Evolutionary conservation across 2,113 vertebrate species (phyloP).

Genomic region (Phaethornis superciliosus): DNA sequence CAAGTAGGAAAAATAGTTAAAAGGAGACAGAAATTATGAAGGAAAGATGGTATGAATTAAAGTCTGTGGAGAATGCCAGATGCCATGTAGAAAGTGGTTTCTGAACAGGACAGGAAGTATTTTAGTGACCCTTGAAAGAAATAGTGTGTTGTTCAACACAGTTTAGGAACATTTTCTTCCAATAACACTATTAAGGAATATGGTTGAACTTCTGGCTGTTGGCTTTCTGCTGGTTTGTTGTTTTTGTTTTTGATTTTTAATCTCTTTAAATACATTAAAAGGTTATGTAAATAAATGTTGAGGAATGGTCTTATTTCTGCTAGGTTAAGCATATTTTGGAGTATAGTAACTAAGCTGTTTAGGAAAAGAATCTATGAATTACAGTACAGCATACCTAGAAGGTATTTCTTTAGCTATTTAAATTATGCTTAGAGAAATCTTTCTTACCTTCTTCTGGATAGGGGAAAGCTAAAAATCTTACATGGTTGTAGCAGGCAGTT

Average conservation of each 20-base stretch:
- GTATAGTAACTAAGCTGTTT: not conserved
- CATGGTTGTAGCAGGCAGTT: not conserved
- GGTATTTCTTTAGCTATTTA: not conserved
- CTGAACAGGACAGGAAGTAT: not conserved
- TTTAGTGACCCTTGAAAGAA: constrained; percentile 5
- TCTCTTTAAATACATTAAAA: not conserved
- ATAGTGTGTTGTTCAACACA: not conserved
- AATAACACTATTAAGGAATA: not conserved
- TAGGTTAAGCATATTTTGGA: not conserved
- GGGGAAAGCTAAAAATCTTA: not conserved
- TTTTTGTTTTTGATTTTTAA: not conserved
- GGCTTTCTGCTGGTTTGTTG: not conserved
- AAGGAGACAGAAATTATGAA: not conserved
- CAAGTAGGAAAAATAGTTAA: not conserved
- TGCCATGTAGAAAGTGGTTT: not conserved
- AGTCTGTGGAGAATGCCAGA: not conserved
- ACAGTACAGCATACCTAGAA: not conserved
- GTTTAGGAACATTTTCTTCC: not conserved
- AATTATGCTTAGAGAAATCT: not conserved
- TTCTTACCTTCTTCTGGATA: not conserved
- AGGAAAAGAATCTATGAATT: not conserved
- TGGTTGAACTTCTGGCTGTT: not conserved
- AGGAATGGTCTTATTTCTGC: not conserved
- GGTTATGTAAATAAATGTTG: not conserved
- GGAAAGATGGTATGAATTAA: not conserved